Conservation (phyloP, 2,888 invertebrate species). For the Latrodectus elegans region DNA sequence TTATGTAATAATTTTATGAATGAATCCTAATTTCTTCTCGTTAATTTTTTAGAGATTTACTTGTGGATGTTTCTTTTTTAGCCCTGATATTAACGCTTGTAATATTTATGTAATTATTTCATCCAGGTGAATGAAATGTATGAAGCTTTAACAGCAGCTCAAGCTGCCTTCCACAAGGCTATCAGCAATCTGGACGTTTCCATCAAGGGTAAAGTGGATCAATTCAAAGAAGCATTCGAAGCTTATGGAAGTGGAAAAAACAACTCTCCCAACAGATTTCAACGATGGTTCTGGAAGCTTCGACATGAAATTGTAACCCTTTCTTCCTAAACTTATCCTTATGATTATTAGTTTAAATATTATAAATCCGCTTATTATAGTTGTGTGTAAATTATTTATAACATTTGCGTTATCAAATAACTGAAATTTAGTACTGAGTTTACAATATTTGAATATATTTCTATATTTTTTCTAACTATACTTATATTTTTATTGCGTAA, state of each 20-base stretch:
- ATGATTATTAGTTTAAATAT: no score
- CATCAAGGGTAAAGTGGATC: conserved; percentile 31
- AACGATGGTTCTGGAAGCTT: conserved; percentile 65
- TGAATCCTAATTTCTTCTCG: background rate
- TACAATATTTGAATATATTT: no score
- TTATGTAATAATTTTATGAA: background rate
- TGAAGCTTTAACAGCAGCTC: conserved; percentile 7
- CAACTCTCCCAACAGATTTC: conserved; percentile 59
- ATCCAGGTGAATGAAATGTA: conserved; percentile 50
- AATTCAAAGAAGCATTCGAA: conserved; percentile 55
- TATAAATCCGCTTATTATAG: no score
- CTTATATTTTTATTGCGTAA: no score
- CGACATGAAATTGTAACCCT: conserved; percentile 49
- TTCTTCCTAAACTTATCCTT: background rate
- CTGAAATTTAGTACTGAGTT: no score
- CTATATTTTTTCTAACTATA: no score
- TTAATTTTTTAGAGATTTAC: background rate
- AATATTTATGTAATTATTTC: background rate
- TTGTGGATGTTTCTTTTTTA: background rate
- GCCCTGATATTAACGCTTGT: background rate
- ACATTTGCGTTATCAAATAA: no score
- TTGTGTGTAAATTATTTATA: no score
- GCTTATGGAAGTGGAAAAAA: conserved; percentile 59
- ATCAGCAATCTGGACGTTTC: conserved; percentile 62
- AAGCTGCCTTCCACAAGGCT: conserved; percentile 54